Conservation (phyloP, 1,140 invertebrate genomes). For the Melitaea cinxia region DNA sequence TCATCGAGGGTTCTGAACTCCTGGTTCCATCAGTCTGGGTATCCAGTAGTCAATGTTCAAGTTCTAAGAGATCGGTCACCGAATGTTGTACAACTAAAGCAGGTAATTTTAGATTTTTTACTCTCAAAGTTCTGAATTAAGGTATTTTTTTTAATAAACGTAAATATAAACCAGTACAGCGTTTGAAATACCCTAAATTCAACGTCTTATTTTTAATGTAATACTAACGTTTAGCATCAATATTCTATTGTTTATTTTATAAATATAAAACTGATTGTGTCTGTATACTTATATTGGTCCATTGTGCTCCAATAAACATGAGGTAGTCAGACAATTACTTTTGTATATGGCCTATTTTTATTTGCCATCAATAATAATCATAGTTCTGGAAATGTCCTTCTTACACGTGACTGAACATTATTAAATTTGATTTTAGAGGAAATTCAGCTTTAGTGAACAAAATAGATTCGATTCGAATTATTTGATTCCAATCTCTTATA, state of each 20-base stretch:
- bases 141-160: no score
- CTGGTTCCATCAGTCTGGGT: constrained; percentile 90
- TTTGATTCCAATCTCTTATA: constrained; percentile 69
- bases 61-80: constrained; percentile 65
- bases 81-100: constrained; percentile 65
- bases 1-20: constrained; percentile 84
- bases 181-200: no score
- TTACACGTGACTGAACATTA: background rate
- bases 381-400: background rate
- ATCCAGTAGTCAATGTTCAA: constrained; percentile 86
- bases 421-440: constrained; percentile 50
- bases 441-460: constrained; percentile 57
- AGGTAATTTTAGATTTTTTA: constrained; percentile 54
- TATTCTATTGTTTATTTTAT: no score
- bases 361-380: background rate
- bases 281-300: background rate
- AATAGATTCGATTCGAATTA: constrained; percentile 55
- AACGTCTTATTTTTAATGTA: no score
- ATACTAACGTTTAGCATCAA: no score
- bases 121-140: no score
- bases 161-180: no score
- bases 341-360: background rate
- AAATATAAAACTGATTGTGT: no score
- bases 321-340: background rate
- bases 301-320: background rate